phyloP scores from a whole-genome alignment of 2,113 vertebrate species.

The Melanostigma gelatinosum region DNA sequence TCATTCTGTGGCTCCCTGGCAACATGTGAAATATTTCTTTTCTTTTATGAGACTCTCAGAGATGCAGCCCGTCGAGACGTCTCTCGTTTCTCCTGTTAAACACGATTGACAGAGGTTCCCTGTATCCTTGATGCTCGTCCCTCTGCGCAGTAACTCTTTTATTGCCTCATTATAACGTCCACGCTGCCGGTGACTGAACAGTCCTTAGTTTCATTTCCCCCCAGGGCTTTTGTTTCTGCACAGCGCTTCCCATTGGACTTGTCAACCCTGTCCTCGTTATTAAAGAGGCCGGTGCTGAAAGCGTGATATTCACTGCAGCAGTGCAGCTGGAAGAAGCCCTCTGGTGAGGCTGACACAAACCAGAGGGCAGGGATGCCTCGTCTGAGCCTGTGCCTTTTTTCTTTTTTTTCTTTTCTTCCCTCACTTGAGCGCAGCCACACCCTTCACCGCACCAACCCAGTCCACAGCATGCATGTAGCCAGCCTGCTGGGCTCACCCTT shows the following conservation, averaged over 20 bases:
- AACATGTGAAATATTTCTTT: conserved; percentile 41
- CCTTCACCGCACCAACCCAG: conserved; percentile 39
- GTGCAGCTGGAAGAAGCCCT: conserved; percentile 13
- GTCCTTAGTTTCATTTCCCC: neutral
- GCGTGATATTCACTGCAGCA: neutral
- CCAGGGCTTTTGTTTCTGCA: conserved; percentile 7
- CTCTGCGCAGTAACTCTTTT: conserved; percentile 9
- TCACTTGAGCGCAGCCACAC: conserved; percentile 54
- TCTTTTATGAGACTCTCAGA: neutral
- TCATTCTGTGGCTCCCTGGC: conserved; percentile 60
- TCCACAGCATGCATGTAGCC: conserved; percentile 68
- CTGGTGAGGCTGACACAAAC: conserved; percentile 34
- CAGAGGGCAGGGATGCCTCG: conserved; percentile 38
- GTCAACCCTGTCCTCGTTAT: neutral
- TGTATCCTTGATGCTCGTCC: neutral
- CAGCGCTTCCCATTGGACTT: neutral
- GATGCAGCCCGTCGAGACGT: conserved; percentile 4
- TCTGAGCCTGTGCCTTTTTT: conserved; percentile 59
- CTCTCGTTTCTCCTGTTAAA: conserved; percentile 19
- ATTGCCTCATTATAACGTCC: conserved; percentile 28
- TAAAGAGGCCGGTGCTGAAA: conserved; percentile 2
- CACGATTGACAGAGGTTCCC: neutral
- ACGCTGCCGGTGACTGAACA: conserved; percentile 5
- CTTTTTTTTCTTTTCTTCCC: neutral
- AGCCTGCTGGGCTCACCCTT: conserved; percentile 37